phyloP scores from a whole-genome alignment of 2,113 vertebrate genomes.

The Picathartes gymnocephalus region DNA sequence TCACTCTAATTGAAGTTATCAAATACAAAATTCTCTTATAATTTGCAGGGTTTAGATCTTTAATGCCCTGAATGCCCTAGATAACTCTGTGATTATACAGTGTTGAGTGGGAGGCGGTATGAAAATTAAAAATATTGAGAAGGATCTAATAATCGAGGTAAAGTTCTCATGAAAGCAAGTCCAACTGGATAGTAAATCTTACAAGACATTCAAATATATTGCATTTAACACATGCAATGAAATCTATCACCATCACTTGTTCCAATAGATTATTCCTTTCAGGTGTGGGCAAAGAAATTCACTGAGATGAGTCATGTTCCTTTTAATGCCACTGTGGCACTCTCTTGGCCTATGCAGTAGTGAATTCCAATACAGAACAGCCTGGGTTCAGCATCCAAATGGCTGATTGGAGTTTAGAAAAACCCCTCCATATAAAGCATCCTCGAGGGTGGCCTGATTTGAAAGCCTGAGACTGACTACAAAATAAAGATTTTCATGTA shows the following conservation, averaged over 20 bases:
- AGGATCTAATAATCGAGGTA: not conserved
- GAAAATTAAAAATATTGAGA: not conserved
- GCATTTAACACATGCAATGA: not conserved
- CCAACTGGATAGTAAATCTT: not conserved
- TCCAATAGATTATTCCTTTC: not conserved
- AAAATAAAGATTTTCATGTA: not conserved
- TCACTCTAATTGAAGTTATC: slow-evolving; percentile 16
- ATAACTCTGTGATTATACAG: not conserved
- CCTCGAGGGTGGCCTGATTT: not conserved
- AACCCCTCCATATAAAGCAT: not conserved
- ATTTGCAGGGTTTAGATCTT: not conserved
- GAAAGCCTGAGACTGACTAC: not conserved
- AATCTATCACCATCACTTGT: not conserved
- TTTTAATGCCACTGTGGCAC: not conserved
- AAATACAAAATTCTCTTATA: slow-evolving; percentile 4
- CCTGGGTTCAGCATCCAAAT: not conserved
- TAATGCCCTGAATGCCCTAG: not conserved
- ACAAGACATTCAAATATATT: not conserved
- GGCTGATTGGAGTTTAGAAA: not conserved
- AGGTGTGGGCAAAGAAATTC: not conserved
- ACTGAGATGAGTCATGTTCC: not conserved
- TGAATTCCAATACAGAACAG: not conserved
- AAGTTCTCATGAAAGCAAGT: not conserved
- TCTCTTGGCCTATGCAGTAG: not conserved
- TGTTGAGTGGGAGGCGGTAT: not conserved